Conservation (phyloP, 92 coral and sea anemone genomes). For the Porites cylindrica region DNA sequence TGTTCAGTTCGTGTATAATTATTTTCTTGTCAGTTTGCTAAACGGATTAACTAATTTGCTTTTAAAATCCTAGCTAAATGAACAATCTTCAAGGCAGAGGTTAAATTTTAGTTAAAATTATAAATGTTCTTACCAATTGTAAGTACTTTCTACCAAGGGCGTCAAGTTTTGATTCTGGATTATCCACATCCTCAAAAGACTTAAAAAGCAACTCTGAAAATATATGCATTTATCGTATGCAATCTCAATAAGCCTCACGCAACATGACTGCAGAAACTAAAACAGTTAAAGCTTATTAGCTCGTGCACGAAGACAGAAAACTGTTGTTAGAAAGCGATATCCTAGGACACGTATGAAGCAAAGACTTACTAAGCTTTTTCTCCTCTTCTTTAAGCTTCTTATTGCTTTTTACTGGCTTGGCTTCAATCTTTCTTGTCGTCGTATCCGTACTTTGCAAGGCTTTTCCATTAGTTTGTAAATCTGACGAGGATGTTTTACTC, state of each 20-base stretch:
- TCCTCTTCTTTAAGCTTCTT: slow-evolving; percentile 91
- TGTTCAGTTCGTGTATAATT: not conserved
- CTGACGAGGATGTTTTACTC: not conserved
- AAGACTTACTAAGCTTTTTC: slow-evolving; percentile 81
- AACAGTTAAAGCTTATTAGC: not conserved
- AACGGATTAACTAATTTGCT: not conserved
- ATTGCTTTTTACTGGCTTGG: slow-evolving; percentile 77
- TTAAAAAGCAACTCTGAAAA: slow-evolving; percentile 76
- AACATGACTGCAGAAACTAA: not conserved
- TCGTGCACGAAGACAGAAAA: slow-evolving; percentile 2
- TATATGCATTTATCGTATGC: too few species aligned
- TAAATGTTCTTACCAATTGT: slow-evolving; percentile 75
- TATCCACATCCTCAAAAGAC: slow-evolving; percentile 75
- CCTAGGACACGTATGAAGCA: not conserved
- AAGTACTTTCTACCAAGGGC: slow-evolving; percentile 91
- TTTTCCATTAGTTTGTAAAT: not conserved
- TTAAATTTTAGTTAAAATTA: not conserved
- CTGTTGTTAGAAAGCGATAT: not conserved
- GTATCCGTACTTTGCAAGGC: slow-evolving; percentile 35
- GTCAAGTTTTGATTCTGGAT: slow-evolving; percentile 77
- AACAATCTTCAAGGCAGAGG: not conserved
- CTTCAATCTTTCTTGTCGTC: slow-evolving; percentile 42
- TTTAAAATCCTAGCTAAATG: not conserved
- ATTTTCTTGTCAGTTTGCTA: too few species aligned
- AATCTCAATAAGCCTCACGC: not conserved